Evolutionary conservation across 2,888 invertebrate species (phyloP), one percentile per base, ranked within the genome.

Genomic region (Chloromyia formosa): DNA sequence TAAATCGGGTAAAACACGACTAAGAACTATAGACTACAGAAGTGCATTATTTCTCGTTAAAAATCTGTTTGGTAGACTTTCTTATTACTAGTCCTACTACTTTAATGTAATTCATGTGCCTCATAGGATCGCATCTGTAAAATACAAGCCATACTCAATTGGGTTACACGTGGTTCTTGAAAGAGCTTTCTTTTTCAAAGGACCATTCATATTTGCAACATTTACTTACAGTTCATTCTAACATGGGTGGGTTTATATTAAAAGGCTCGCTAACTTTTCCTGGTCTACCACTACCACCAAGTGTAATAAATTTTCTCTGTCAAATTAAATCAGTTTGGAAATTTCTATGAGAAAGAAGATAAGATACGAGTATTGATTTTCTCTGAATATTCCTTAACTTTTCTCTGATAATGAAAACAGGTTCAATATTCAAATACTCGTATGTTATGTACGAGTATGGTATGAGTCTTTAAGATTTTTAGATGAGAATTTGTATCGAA

Each of bases 311-410:
- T 56, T 20, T 20, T 18, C 56, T 7, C 5, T 56, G 56, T 56
- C 56, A 56, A 56, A 56, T 56, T 56, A 56, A 56, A 56, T 56
- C 56, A 56, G 56, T 20, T 16, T 5, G 3, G 56, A 56, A 56
- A 18, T 56, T 20, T 18, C 7, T 20, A 56, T 1, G 10, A 56
- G 20, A 18, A 56, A 10, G 16, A 18, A 56, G 56, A 56, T 49
- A 49, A 7, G 49, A 49, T 1, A 35, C 3, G 27, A 35, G 27
- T 35, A 49, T 49, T n/a, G 49, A 49, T 49, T 49, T 49, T 49
- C 14, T 49, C 27, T 2, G 16, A 18, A 56, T 56, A 1, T 56
- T 56, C 20, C 10, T 20, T 56, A 14, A 53, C n/a, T 53, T 18
- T 56, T 56, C 22, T 4, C 12, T 54, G 16, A 16, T 18, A 10